A percentile compares a stretch with the other conserved stretches of the same genome.
Conservation (phyloP, 35 echinoderm and acorn worm genomes). For the Eucidaris tribuloides region DNA sequence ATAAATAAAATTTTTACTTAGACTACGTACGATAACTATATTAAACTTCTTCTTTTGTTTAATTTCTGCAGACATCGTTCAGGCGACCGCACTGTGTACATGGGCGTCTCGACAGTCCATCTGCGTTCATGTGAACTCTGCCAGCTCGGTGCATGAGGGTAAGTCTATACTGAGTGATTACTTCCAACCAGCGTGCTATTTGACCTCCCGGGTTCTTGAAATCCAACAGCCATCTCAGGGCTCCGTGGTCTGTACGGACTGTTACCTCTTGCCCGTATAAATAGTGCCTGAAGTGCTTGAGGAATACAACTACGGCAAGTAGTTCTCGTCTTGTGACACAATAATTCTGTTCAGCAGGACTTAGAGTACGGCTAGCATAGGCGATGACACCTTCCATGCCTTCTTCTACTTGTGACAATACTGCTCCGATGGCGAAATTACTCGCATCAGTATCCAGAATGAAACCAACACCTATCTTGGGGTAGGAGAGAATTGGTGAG, state of each 20-base stretch:
- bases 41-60: no score
- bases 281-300: conserved; percentile 25
- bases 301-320: conserved; percentile 25
- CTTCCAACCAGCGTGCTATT: conserved; percentile 2
- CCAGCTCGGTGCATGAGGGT: no score
- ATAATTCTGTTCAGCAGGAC: conserved; percentile 3
- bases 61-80: no score
- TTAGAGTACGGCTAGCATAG: conserved; percentile 30
- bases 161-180: no score
- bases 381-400: conserved; percentile 52
- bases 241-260: conserved; percentile 32
- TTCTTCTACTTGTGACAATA: conserved; percentile 39
- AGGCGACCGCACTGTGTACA: no score
- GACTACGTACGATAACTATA: no score
- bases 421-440: conserved; percentile 27
- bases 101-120: conserved; percentile 38
- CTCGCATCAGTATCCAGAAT: conserved; percentile 59
- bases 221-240: no score
- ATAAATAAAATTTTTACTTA: no score
- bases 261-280: neutral
- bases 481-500: conserved; percentile 37
- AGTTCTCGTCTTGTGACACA: conserved; percentile 38
- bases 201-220: conserved; percentile 33
- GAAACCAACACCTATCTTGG: conserved; percentile 3
- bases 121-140: no score